A percentile compares a stretch with the other conserved stretches of the same genome.
These are phyloP conservation scores for Temnothorax ravouxi DNA, from an alignment of 2,888 invertebrate genomes.

Conservation along the genomic window DNA sequence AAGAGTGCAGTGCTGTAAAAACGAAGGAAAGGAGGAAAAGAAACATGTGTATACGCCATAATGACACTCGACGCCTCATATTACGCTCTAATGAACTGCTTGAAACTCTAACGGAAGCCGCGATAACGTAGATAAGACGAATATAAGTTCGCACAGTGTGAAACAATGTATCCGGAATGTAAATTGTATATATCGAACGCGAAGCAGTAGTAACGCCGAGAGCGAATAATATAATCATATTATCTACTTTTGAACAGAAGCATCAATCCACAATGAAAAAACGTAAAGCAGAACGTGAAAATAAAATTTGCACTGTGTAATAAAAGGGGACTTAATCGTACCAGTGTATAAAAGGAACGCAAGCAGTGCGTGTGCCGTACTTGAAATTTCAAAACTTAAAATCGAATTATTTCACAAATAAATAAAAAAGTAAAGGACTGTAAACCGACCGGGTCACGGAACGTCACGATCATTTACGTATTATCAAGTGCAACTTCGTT, in stretches of 20 bases:
- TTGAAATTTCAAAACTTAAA: slow-evolving; percentile 40
- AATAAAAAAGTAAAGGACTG: neutral
- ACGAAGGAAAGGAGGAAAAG: slow-evolving; percentile 39
- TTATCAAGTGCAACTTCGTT: slow-evolving; percentile 56
- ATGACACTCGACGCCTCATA: slow-evolving; percentile 60
- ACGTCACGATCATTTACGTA: slow-evolving; percentile 36
- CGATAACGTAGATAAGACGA: slow-evolving; percentile 36
- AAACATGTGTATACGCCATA: slow-evolving; percentile 70
- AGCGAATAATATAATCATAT: slow-evolving; percentile 39
- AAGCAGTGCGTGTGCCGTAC: slow-evolving; percentile 33
- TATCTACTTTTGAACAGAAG: slow-evolving; percentile 52
- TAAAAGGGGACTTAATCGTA: slow-evolving; percentile 24
- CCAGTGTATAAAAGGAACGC: slow-evolving; percentile 43
- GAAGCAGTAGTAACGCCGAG: slow-evolving; percentile 55
- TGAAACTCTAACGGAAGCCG: slow-evolving; percentile 55
- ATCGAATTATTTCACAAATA: neutral
- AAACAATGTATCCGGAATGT: slow-evolving; percentile 74
- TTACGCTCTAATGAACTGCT: slow-evolving; percentile 56
- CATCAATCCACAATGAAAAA: slow-evolving; percentile 39
- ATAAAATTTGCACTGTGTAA: slow-evolving; percentile 48
- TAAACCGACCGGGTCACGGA: slow-evolving; percentile 39
- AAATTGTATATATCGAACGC: slow-evolving; percentile 77
- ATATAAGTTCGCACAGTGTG: slow-evolving; percentile 34
- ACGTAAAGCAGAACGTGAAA: slow-evolving; percentile 40
- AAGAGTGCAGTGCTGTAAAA: slow-evolving; percentile 68